Evolutionary conservation across 2,888 invertebrate genomes (phyloP), one percentile per base, ranked within the genome.

Genomic region (Ceramica pisi): DNA sequence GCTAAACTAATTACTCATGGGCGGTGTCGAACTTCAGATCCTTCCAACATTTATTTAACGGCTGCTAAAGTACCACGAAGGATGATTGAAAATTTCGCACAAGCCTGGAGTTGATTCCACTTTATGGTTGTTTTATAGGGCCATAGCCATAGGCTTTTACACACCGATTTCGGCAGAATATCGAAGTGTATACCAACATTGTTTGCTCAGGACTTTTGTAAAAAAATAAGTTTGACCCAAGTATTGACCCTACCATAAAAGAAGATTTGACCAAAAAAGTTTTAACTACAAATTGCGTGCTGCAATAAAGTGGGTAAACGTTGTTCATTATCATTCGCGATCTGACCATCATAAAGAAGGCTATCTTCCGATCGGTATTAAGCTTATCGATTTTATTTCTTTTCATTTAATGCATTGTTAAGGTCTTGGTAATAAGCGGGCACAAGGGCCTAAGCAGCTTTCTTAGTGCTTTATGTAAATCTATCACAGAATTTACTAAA

Each of bases 61-160:
- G 55, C 44, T 67, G 64, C 67, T 74, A 60, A 71, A 69, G 56
- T 66, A 68, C 61, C 48, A 56, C 56, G 59, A 60, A 64, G 50
- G 48, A 68, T 81, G 81, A 87, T 84, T 84, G 83, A 85, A 81
- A 82, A 83, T 81, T 81, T 81, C 73, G 61, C 74, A 57, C 35
- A 72, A 67, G 46, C 57, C 71, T 67, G 44, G 71, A 74, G 75
- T 72, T 62, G 61, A 63, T 77, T 74, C 51, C 41, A 70, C 35
- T 85, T 79, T 78, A 83, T 75, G 62, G 21, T 76, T 74, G 68
- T 80, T 80, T 85, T 73, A 85, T 69, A 61, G 53, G 62, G 41
- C 60, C 31, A 38, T 67, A 70, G 56, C 64, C 67, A 63, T 69
- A 78, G 50, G 55, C 41, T 79, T 79, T 74, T 71, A 71, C 51